Evolutionary conservation across 2,888 invertebrate species (phyloP), one percentile per base, ranked within the genome.

Genomic region (Caenorhabditis parvicauda): DNA sequence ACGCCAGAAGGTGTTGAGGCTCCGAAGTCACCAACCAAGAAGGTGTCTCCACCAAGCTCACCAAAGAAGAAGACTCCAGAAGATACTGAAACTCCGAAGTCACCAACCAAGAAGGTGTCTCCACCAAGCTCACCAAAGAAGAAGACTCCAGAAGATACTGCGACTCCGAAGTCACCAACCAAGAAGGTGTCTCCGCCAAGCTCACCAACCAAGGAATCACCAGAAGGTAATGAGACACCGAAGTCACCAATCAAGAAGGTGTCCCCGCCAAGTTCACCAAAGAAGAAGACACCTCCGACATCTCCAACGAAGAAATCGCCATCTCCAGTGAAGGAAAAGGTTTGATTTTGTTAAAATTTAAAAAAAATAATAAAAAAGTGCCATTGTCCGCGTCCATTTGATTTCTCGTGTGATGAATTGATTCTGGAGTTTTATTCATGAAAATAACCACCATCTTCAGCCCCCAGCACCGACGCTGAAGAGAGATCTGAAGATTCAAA

Each of bases 401-500:
- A 24, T 6, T 43, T 43, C 17, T 22, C n/a, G 17, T 19, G 14
- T 7, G 27, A 17, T 32, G 5, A 19, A n/a, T n/a, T n/a, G n/a
- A n/a, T n/a, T n/a, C n/a, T n/a, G n/a, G n/a, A n/a, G n/a, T n/a
- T n/a, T n/a, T n/a, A n/a, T n/a, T n/a, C n/a, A 32, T 12, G 35
- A 12, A 32, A 32, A 12, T 32, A 32, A 32, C n/a, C 9, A 32
- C n/a, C 35, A 32, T 32, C n/a, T 32, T 12, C 58, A 62, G 62
- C 54, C 54, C 19, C 53, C 56, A 22, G 60, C 61, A 43, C 67
- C 68, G 5, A 60, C 54, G 22, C 49, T 72, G 25, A 67, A 66
- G 2, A 59, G 69, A 1, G 66, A 64, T n/a, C 61, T 72, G 38
- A 59, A 59, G 35, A 51, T 60, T 9, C 66, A 68, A 43, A 67